A percentile compares a stretch with the other conserved stretches of the same genome.
phyloP scores from a whole-genome alignment of 2,797 vertebrate genomes.

The Melopsittacus undulatus region DNA sequence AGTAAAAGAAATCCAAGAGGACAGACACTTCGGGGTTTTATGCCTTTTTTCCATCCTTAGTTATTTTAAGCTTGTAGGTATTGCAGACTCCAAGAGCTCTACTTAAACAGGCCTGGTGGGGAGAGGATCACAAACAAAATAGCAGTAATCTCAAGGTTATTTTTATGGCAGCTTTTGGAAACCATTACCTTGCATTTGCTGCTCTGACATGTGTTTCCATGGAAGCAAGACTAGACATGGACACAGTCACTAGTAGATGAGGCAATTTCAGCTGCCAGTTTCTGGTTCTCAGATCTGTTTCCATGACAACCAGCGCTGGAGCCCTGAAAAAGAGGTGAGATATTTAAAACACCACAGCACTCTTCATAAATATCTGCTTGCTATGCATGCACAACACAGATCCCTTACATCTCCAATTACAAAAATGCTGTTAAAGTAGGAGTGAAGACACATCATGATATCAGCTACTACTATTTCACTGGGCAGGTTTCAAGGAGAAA shows the following conservation, averaged over 20 bases:
- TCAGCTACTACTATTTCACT: background rate
- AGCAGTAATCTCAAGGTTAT: background rate
- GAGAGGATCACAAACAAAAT: background rate
- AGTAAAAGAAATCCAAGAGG: background rate
- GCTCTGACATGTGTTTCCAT: conserved; percentile 67
- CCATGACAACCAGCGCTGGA: conserved; percentile 51
- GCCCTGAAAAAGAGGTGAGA: conserved; percentile 7
- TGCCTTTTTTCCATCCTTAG: background rate
- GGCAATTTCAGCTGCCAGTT: conserved; percentile 43
- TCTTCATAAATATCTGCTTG: conserved; percentile 10
- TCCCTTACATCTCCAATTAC: background rate
- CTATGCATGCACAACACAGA: background rate
- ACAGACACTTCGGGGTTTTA: background rate
- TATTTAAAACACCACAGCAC: conserved; percentile 32
- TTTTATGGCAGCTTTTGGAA: conserved; percentile 54
- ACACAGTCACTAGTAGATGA: conserved; percentile 55
- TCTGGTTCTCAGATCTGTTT: conserved; percentile 49
- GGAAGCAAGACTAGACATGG: conserved; percentile 62
- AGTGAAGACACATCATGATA: background rate
- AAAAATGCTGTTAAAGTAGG: background rate
- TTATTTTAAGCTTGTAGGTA: background rate
- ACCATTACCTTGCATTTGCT: background rate
- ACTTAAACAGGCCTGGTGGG: background rate
- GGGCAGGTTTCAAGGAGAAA: background rate
- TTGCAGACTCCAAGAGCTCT: background rate